Evolutionary conservation across 2,888 invertebrate species (phyloP), one percentile per base, ranked within the genome.

Genomic region (Eupithecia pulchellata): DNA sequence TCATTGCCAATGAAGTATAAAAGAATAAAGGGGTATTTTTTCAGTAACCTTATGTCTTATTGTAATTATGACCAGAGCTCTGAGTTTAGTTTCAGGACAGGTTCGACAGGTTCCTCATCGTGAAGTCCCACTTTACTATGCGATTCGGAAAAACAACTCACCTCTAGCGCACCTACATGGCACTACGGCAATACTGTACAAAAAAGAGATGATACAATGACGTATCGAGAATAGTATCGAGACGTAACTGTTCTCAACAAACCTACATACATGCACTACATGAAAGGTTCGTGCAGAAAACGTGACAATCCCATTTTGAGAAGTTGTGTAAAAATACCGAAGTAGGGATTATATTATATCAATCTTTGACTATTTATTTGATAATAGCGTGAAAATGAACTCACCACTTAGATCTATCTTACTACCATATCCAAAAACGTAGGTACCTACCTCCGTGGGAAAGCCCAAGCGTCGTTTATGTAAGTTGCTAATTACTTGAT

Each of bases 401-500:
- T 5, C 5, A 39, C 5, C 4, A 6, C 39, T 39, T 5, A 27
- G 27, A 11, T 13, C 1, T 27, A 58, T 20, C 47, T 25, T 11
- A 20, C 62, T 66, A 29, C 36, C 75, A 34, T 73, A 74, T 75
- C 74, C 72, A 72, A 25, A 42, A 30, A 20, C 36, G 29, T 42
- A 36, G 65, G 17, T 11, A 52, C 6, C 6, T 25, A 62, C 66
- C 55, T 73, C 66, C 55, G n/a, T 47, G 34, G 47, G 71, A 73
- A 71, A 62, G 57, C 66, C 36, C 47, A 47, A 42, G 66, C 80
- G 81, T 83, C 80, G 81, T 83, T 85, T 86, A 84, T 82, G 86
- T 85, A 87, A 91, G 83, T 89, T 90, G 87, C 88, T 91, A 91
- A 92, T 92, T 91, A 92, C 90, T 89, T 89, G 86, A 89, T 87